Base-by-base conservation (phyloP, 2,113 vertebrate genomes). In the Calyptommatus sinebrachiatus region DNA sequence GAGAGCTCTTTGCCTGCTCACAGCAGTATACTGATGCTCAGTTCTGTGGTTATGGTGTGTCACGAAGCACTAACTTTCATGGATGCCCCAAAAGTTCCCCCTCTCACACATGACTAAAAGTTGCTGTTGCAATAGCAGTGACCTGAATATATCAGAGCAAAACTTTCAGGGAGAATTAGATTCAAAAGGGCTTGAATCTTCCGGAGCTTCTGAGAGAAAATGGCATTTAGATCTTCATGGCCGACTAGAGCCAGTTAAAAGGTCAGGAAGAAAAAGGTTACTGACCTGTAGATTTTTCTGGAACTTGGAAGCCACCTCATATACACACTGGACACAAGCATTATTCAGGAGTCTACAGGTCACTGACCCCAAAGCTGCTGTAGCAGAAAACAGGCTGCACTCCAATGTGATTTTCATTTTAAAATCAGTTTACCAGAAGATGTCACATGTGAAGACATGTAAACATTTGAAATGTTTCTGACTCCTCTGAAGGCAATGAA, bases 221-320 rank as follows among this genome's bases (percentile, higher is more conserved):
- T 86, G 84, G 85, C 91, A 90, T 93, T 94, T 92, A 77, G 11
- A 79, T 85, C 93, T 94, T 94, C 92, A 95, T 91, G 94, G 94
- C 89, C 91, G 88, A 84, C 88, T 95, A 91, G 91, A 93, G 88
- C 85, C 11, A 82, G 91, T 93, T 93, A 92, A 95, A 94, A 94
- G 91, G 84, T 93, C 91, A 94, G 81, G 90, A 95, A 93, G 90
- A 93, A 94, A 75, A 94, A 94, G 93, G 90, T 92, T 92, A 92
- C 76, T 95, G 95, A 94, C 93, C 92, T 89, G 82, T 89, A 89
- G 87, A 88, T 91, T 92, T 94, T 89, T 93, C 87, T 83, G 86
- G 85, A 85, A 87, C 81, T 72, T 78, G 66, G 79, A 88, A 82
- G 78, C 79, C 84, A 87, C 35, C 28, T 14, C 28, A 60, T 83